Evolutionary conservation across 2,888 invertebrate genomes (phyloP).

Genomic region (Axea sp.): DNA sequence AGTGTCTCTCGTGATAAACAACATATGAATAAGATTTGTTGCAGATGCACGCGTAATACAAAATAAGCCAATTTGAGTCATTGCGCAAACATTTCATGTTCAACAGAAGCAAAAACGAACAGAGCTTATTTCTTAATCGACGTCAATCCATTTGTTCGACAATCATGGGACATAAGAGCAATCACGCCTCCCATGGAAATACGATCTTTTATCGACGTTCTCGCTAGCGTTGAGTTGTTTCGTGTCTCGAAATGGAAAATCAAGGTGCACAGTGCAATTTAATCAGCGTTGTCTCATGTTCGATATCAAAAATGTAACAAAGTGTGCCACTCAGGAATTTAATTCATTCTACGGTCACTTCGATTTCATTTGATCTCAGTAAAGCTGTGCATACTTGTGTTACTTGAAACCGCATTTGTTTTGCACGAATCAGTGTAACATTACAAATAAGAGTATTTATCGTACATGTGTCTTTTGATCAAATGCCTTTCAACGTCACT

Average conservation of each 20-base stretch:
- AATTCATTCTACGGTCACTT: constrained; percentile 6
- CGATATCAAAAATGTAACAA: constrained; percentile 14
- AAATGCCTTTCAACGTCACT: too few relatives aligned
- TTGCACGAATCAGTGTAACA: too few relatives aligned
- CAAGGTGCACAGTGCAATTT: constrained; percentile 34
- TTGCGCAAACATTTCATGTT: too few relatives aligned
- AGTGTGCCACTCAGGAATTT: constrained; percentile 21
- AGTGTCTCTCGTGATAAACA: too few relatives aligned
- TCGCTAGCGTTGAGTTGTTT: constrained; percentile 37
- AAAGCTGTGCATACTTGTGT: background rate
- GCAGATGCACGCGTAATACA: too few relatives aligned
- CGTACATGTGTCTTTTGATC: too few relatives aligned
- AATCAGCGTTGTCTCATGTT: constrained; percentile 33
- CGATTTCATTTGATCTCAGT: constrained; percentile 1
- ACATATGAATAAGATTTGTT: too few relatives aligned
- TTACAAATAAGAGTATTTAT: too few relatives aligned
- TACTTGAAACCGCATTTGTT: too few relatives aligned
- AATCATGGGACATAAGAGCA: constrained; percentile 49
- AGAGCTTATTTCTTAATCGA: background rate
- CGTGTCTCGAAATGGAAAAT: constrained; percentile 45
- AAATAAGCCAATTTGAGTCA: too few relatives aligned
- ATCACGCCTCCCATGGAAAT: constrained; percentile 53
- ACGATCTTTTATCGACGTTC: constrained; percentile 41
- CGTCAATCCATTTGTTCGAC: constrained; percentile 1
- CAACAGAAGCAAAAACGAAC: too few relatives aligned